These are phyloP conservation scores for Drosophila bocki DNA, from an alignment of 1,140 invertebrate species.

Conservation along the genomic window DNA sequence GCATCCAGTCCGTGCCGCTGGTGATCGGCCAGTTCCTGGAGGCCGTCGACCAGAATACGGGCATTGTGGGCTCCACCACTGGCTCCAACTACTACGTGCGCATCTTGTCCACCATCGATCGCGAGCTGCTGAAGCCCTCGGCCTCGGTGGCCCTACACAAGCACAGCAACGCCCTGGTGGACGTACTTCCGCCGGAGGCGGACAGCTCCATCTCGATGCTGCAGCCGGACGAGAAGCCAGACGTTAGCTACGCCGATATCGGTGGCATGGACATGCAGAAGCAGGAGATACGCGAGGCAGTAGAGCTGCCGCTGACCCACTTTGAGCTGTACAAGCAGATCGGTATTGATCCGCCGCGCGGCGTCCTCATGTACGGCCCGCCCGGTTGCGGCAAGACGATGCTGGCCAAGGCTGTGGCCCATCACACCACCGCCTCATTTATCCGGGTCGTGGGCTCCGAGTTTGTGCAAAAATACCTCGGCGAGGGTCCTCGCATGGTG, in stretches of 20 bases:
- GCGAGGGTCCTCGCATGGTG: slow-evolving; percentile 99
- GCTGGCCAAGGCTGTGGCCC: slow-evolving; percentile 99
- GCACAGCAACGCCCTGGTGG: slow-evolving; percentile 98
- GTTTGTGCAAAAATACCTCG: slow-evolving; percentile 99
- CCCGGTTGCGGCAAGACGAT: slow-evolving; percentile 98
- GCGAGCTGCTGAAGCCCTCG: slow-evolving; percentile 97
- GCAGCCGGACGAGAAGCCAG: slow-evolving; percentile 99
- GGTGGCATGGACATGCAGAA: slow-evolving; percentile 99
- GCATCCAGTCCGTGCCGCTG: slow-evolving; percentile 98
- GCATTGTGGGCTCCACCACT: slow-evolving; percentile 92
- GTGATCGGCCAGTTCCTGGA: slow-evolving; percentile 99
- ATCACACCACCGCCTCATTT: slow-evolving; percentile 99
- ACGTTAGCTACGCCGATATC: slow-evolving; percentile 98
- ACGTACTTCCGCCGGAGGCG: slow-evolving; percentile 98
- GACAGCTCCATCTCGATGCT: slow-evolving; percentile 98
- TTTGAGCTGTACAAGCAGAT: slow-evolving; percentile 99
- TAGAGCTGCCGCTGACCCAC: slow-evolving; percentile 98
- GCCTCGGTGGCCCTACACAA: slow-evolving; percentile 98
- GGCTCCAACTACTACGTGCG: slow-evolving; percentile 99
- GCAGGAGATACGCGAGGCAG: slow-evolving; percentile 99
- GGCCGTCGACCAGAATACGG: slow-evolving; percentile 99
- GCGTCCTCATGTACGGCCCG: slow-evolving; percentile 99
- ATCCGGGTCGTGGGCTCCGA: slow-evolving; percentile 99
- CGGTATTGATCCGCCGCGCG: slow-evolving; percentile 96
- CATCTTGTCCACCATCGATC: slow-evolving; percentile 97